Evolutionary conservation across 2,888 invertebrate genomes (phyloP).

Genomic region (Apodemia zela): DNA sequence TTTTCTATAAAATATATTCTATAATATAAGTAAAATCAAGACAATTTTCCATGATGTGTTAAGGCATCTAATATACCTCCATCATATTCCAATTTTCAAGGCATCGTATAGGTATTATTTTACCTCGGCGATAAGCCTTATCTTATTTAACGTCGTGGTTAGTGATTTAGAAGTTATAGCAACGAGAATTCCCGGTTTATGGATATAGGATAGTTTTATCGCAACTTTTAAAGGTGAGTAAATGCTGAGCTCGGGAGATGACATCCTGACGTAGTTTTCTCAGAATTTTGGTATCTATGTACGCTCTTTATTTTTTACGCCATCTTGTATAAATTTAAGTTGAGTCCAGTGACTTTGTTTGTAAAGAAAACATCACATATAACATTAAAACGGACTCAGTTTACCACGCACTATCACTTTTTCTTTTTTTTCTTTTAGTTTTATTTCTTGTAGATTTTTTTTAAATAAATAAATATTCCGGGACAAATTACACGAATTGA

Average conservation of each 20-base stretch:
- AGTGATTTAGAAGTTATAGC: slow-evolving; percentile 8
- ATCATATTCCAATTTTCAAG: slow-evolving; percentile 1
- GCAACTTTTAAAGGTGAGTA: slow-evolving; percentile 9
- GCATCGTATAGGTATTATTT: not conserved
- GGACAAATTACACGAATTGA: too few species aligned
- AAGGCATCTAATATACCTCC: too few species aligned
- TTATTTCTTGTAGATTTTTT: too few species aligned
- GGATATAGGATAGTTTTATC: slow-evolving; percentile 11
- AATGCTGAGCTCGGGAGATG: not conserved
- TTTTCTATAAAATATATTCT: too few species aligned
- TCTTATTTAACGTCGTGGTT: slow-evolving; percentile 14
- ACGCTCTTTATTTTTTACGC: not conserved
- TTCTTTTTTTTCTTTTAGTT: too few species aligned
- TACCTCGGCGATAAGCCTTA: not conserved
- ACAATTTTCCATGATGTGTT: too few species aligned
- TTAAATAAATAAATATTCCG: too few species aligned
- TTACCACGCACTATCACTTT: too few species aligned
- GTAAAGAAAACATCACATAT: too few species aligned
- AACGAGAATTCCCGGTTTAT: slow-evolving; percentile 4
- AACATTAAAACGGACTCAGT: too few species aligned
- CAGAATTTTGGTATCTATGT: not conserved
- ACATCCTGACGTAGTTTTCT: not conserved
- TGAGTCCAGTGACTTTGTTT: not conserved
- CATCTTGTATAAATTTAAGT: not conserved
- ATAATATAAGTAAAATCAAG: too few species aligned